These are phyloP conservation scores for Aptenodytes patagonicus DNA, from an alignment of 2,113 vertebrate species.

Conservation along the genomic window DNA sequence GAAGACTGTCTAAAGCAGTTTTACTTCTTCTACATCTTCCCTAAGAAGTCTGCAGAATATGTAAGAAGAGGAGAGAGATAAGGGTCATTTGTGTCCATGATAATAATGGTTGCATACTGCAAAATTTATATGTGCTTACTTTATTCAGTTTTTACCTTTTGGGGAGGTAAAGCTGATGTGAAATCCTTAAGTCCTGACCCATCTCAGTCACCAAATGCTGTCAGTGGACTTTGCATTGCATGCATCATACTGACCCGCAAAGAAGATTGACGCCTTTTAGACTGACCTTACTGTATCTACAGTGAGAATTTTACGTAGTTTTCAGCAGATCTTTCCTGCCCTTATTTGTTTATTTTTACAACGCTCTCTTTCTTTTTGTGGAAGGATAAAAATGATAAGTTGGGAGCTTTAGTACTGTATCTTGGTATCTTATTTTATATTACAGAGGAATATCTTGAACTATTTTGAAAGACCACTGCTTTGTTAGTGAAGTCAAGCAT, in stretches of 20 bases:
- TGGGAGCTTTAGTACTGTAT: neutral
- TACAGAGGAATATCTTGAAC: neutral
- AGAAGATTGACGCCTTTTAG: neutral
- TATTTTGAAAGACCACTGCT: neutral
- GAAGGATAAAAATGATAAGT: neutral
- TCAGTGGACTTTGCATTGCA: neutral
- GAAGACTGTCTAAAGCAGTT: constrained; percentile 6
- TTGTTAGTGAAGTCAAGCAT: neutral
- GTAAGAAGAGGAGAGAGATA: neutral
- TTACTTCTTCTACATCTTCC: constrained; percentile 2
- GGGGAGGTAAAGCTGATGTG: neutral
- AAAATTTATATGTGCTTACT: neutral
- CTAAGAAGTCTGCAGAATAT: neutral
- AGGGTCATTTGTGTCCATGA: neutral
- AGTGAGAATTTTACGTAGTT: neutral
- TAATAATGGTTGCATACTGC: neutral
- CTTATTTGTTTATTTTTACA: neutral
- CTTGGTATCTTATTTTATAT: neutral
- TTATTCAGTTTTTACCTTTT: neutral
- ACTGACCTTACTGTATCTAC: neutral
- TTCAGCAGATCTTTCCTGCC: neutral
- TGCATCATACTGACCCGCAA: neutral
- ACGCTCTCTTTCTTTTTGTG: neutral
- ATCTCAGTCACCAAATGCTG: neutral
- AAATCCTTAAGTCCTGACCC: neutral